Base-by-base conservation (phyloP, 2,113 vertebrate species). In the Ciconia boyciana region DNA sequence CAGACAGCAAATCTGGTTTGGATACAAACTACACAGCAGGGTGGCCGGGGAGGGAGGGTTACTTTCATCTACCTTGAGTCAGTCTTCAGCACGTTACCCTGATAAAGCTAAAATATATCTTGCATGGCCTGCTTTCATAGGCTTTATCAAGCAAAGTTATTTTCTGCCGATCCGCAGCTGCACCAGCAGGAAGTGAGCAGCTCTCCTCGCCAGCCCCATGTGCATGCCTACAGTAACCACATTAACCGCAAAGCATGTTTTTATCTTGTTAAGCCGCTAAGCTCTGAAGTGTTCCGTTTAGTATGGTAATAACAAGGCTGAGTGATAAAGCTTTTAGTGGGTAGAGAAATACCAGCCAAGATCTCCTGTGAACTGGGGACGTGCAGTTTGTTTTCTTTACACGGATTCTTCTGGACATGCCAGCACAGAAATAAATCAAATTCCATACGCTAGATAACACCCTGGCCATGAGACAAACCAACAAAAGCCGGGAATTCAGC, bases 291-390 rank as follows among this genome's bases (percentile, higher is more conserved):
- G 93, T 95, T 96, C 95, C 92, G 58, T 96, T 96, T 94, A 96
- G 95, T 61, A 97, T 96, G 96, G 90, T 96, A 96, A 96, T 95
- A 96, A 95, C 91, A 88, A 96, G 93, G 96, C 89, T 96, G 96
- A 95, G 79, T 74, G 91, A 97, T 96, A 97, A 97, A 97, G 96
- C 96, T 93, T 96, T 95, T 80, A 96, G 93, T 91, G 92, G 91
- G 87, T n/a, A 93, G 94, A 91, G 94, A 96, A 97, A 95, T 7
- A 94, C 93, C 94, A 83, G 94, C 95, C 93, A 94, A 95, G 87
- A 95, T 93, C 91, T 85, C 93, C 91, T 49, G 78, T 39, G 81
- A 95, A 96, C 39, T 39, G 89, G 94, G 94, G 93, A 89, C 87
- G 36, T 11, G 82, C 85, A 74, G 89, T 88, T 96, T 96, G 94